phyloP scores from a whole-genome alignment of 2,888 invertebrate genomes.

The Diplazon laetatorius region DNA sequence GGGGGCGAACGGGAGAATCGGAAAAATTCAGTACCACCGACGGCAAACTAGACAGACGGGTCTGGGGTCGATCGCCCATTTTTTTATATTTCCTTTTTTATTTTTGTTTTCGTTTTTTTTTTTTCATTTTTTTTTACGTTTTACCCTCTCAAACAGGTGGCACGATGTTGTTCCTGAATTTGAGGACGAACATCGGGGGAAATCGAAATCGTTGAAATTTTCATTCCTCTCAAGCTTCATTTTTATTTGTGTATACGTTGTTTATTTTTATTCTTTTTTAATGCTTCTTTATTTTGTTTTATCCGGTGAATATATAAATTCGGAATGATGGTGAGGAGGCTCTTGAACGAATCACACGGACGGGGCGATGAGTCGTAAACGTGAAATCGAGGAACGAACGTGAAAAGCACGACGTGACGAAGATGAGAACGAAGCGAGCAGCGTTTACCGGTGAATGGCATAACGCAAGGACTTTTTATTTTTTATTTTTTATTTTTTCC shows the following conservation, averaged over 20 bases:
- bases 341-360: constrained; percentile 5
- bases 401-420: constrained; percentile 6
- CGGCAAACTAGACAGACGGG: no score
- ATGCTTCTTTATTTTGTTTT: neutral
- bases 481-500: no score
- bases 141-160: constrained; percentile 16
- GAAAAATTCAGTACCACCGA: constrained; percentile 13
- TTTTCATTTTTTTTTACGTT: no score
- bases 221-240: constrained; percentile 16
- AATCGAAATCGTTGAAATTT: constrained; percentile 22
- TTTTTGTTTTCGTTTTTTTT: no score
- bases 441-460: constrained; percentile 1
- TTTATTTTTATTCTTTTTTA: neutral
- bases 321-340: neutral
- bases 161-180: constrained; percentile 24
- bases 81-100: no score
- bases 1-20: constrained; percentile 14
- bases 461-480: neutral
- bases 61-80: neutral
- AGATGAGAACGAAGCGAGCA: constrained; percentile 5
- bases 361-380: neutral
- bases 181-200: constrained; percentile 7
- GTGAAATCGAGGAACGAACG: constrained; percentile 11
- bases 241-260: no score
- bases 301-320: constrained; percentile 28